A percentile compares a stretch with the other conserved stretches of the same genome.
These are phyloP conservation scores for Scomber colias DNA, from an alignment of 2,113 vertebrate species.

Conservation along the genomic window DNA sequence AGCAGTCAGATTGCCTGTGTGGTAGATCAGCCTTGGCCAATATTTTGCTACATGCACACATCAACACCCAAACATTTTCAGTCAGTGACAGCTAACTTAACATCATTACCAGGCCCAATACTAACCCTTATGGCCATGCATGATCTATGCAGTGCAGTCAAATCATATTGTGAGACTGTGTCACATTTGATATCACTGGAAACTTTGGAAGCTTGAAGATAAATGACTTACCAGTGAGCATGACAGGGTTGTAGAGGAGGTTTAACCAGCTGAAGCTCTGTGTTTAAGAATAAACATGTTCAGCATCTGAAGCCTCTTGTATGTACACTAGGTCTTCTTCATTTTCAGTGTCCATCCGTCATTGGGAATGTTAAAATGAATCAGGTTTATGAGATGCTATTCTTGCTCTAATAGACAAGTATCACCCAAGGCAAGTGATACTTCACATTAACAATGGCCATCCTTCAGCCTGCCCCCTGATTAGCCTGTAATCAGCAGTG, in stretches of 20 bases:
- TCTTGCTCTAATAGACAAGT: slow-evolving; percentile 34
- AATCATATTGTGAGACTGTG: not conserved
- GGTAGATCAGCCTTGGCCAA: too few relatives aligned
- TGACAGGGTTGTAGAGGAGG: too few relatives aligned
- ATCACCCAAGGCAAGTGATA: slow-evolving; percentile 14
- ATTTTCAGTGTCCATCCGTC: slow-evolving; percentile 1
- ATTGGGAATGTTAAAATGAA: not conserved
- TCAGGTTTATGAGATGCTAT: slow-evolving; percentile 19
- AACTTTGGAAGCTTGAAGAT: not conserved
- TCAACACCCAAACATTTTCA: too few relatives aligned
- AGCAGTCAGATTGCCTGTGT: too few relatives aligned
- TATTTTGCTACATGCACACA: not conserved
- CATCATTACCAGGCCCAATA: not conserved
- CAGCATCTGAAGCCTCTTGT: not conserved
- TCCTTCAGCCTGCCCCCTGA: slow-evolving; percentile 25
- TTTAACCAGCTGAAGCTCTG: too few relatives aligned
- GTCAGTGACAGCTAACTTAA: not conserved
- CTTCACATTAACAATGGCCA: slow-evolving; percentile 20
- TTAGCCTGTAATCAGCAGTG: slow-evolving; percentile 42
- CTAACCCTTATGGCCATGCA: not conserved
- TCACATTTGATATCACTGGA: not conserved
- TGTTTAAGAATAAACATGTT: too few relatives aligned
- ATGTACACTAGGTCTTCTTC: not conserved
- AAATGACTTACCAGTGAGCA: too few relatives aligned
- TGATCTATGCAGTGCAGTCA: not conserved